Evolutionary conservation across 2,888 invertebrate genomes (phyloP).

Genomic region (Sceliomorpha sp.): DNA sequence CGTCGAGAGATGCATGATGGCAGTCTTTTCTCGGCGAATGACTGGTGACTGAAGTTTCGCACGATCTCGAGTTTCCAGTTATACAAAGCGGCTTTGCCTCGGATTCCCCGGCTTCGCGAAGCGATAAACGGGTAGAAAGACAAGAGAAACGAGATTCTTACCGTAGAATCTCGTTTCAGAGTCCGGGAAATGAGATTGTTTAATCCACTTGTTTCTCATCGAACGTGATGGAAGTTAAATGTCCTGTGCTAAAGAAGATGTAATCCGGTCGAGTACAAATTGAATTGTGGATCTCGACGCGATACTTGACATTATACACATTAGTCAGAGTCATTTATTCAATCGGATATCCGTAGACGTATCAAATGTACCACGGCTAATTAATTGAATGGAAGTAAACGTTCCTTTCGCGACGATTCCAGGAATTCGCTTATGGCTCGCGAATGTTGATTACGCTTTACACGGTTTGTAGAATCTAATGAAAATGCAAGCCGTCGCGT

Average conservation of each 20-base stretch:
- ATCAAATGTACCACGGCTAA: too few relatives aligned
- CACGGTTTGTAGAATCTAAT: too few relatives aligned
- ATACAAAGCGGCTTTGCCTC: constrained; percentile 62
- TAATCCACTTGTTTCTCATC: constrained; percentile 68
- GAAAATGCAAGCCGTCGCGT: too few relatives aligned
- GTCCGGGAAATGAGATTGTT: constrained; percentile 64
- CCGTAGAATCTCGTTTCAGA: constrained; percentile 44
- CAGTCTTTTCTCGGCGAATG: constrained; percentile 39
- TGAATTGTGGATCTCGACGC: constrained; percentile 40
- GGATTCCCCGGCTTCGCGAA: constrained; percentile 41
- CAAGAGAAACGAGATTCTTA: constrained; percentile 35
- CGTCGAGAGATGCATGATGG: constrained; percentile 3
- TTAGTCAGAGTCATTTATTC: constrained; percentile 1
- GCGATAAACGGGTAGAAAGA: constrained; percentile 24
- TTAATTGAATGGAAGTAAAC: too few relatives aligned
- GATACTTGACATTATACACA: constrained; percentile 26
- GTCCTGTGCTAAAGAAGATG: constrained; percentile 56
- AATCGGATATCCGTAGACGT: background rate
- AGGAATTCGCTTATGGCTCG: too few relatives aligned
- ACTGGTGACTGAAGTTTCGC: constrained; percentile 54
- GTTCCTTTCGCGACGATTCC: too few relatives aligned
- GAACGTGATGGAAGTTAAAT: constrained; percentile 67
- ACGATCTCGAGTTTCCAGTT: constrained; percentile 58
- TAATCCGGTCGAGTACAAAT: constrained; percentile 53
- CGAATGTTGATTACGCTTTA: too few relatives aligned